Percentiles rank a stretch among this genome's conserved stretches.
Evolutionary conservation across 2,797 vertebrate genomes (phyloP).

Genomic region (Syngnathus rostellatus): DNA sequence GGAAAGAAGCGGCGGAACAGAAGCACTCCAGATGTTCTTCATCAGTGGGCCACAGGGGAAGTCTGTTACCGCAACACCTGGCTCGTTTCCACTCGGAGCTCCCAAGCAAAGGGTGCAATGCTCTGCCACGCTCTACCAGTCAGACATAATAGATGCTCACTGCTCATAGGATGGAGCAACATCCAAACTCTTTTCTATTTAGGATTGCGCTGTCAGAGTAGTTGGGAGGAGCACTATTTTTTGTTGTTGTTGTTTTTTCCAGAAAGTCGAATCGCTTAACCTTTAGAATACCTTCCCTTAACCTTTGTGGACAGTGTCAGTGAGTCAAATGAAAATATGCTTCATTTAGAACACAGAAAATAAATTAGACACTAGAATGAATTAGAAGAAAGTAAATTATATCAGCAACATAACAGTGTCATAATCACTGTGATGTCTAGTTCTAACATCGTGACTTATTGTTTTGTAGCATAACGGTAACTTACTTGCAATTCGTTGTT

Average conservation of each 20-base stretch:
- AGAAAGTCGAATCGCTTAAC: not conserved
- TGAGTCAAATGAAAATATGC: not conserved
- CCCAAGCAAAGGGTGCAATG: constrained; percentile 39
- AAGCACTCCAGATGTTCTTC: constrained; percentile 77
- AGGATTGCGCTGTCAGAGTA: not conserved
- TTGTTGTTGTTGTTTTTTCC: too few species aligned
- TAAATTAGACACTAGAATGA: too few species aligned
- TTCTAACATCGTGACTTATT: too few species aligned
- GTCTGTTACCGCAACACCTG: constrained; percentile 72
- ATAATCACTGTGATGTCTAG: too few species aligned
- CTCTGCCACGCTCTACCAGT: constrained; percentile 55
- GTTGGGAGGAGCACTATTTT: not conserved
- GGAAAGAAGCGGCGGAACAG: constrained; percentile 72
- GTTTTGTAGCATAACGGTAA: too few species aligned
- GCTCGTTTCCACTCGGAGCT: constrained; percentile 55
- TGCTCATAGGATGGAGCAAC: constrained; percentile 18
- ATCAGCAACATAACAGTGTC: too few species aligned
- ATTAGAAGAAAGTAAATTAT: too few species aligned
- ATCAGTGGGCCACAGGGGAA: constrained; percentile 75
- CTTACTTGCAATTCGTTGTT: too few species aligned
- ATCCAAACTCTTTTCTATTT: constrained; percentile 20
- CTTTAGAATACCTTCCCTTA: not conserved
- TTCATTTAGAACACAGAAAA: too few species aligned
- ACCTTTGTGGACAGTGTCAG: not conserved
- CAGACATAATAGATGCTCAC: constrained; percentile 31